Conservation (phyloP, 1,140 invertebrate genomes). For the Oedothorax gibbosus region DNA sequence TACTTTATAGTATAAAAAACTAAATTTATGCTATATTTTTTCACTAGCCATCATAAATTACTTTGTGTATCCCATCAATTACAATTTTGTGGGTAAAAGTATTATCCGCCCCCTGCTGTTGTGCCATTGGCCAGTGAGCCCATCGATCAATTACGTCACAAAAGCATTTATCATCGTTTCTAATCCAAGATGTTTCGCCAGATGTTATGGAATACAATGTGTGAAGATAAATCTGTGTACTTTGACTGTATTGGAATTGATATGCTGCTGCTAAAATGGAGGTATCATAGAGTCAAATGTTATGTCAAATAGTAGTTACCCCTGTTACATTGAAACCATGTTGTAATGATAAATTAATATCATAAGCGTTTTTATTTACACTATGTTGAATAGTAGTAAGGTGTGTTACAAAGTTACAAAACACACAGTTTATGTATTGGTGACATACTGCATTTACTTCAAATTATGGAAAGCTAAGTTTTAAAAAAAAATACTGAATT, state of each 20-base stretch:
- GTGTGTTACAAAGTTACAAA: too few relatives aligned
- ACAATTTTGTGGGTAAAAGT: constrained; percentile 44
- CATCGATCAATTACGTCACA: constrained; percentile 43
- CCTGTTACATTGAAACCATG: too few relatives aligned
- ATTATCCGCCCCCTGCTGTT: constrained; percentile 19
- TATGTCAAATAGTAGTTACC: too few relatives aligned
- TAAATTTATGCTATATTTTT: constrained; percentile 50
- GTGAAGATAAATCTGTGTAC: constrained; percentile 4
- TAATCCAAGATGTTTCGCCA: constrained; percentile 49
- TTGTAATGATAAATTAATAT: too few relatives aligned
- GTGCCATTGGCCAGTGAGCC: constrained; percentile 31
- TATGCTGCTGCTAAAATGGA: not conserved
- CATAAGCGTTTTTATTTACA: too few relatives aligned
- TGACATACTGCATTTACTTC: too few relatives aligned
- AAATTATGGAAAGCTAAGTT: too few relatives aligned
- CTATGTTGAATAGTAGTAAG: too few relatives aligned
- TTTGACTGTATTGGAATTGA: constrained; percentile 5
- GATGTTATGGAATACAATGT: constrained; percentile 35
- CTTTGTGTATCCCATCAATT: constrained; percentile 45
- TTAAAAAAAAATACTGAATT: too few relatives aligned
- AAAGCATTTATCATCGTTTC: constrained; percentile 55
- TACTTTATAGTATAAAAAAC: constrained; percentile 26
- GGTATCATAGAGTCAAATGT: not conserved
- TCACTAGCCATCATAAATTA: constrained; percentile 42
- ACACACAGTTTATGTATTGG: too few relatives aligned